Evolutionary conservation across 2,113 vertebrate genomes (phyloP), one percentile per base, ranked within the genome.

Genomic region (Chitala chitala): DNA sequence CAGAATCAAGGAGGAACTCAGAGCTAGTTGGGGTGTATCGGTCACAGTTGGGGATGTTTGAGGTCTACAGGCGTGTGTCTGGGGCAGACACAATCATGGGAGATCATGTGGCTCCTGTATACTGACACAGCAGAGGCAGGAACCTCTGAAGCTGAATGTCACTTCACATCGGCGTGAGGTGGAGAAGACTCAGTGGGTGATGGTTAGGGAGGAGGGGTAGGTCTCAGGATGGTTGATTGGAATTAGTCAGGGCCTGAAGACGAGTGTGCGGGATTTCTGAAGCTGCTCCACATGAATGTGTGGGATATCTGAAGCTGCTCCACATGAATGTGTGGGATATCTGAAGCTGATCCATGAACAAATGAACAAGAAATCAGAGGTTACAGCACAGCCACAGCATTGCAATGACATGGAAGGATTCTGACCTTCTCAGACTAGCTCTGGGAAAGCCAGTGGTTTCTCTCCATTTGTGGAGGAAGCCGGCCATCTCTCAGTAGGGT

Each of bases 1-100:
- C 82, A 83, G 84, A 87, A 81, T 81, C 82, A 83, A 73, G 50
- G 80, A 83, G 46, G 36, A 64, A 24, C 26, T 12, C 42, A 58
- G 29, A 12, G 22, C 29, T 24, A 24, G 51, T 42, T 10, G 70
- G n/a, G 4, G 51, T 26, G 42, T 10, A 12, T 40, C n/a, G 36
- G 70, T 38, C n/a, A 42, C 4, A n/a, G 29, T 46, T 24, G 26
- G 48, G 15, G 69, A 61, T 22, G 69, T 46, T 31, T n/a, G 1
- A 46, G 64, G 64, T 68, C 64, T 0, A 24, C 7, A 6, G 40
- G 64, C 22, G 29, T 69, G 46, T 33, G 33, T 46, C 31, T 13
- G 5, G 5, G 54, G 56, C 73, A 72, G 38, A 42, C 51, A 56
- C 73, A 65, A 69, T 44, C 22, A 68, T 44, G 22, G 64, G 5